A percentile compares a stretch with the other conserved stretches of the same genome.
Conservation (phyloP, 2,113 vertebrate genomes). For the Micronycteris hirsuta region DNA sequence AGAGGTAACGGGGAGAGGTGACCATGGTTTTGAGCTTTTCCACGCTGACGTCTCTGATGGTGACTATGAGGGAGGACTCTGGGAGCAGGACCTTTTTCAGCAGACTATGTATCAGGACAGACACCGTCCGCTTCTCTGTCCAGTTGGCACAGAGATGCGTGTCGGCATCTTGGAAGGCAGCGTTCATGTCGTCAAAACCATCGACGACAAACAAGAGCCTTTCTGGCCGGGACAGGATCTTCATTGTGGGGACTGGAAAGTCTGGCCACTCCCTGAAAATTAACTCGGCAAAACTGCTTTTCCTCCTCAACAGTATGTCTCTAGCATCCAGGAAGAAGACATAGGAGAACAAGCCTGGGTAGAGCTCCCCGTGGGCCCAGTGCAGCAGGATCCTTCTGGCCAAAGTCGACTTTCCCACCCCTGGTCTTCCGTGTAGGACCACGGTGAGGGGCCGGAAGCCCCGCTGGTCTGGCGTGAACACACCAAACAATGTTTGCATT, state of each 20-base stretch:
- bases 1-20: not conserved
- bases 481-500: accelerated
- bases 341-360: conserved; percentile 45
- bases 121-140: not conserved
- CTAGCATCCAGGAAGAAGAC: conserved; percentile 59
- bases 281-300: conserved; percentile 40
- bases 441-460: not conserved
- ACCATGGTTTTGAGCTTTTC: not conserved
- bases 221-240: conserved; percentile 35
- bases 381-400: conserved; percentile 47
- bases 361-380: conserved; percentile 52
- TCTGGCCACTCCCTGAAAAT: conserved; percentile 26
- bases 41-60: not conserved
- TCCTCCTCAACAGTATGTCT: not conserved
- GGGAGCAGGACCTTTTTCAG: conserved; percentile 57
- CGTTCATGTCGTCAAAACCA: conserved; percentile 56
- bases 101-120: conserved; percentile 23
- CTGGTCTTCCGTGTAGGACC: conserved; percentile 31
- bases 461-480: not conserved
- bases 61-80: conserved; percentile 50
- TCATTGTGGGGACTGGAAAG: accelerated
- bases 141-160: not conserved
- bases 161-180: accelerated
- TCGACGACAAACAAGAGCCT: conserved; percentile 70
- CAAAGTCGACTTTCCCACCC: conserved; percentile 30